Evolutionary conservation across 1,140 invertebrate genomes (phyloP).

Genomic region (Apis mellifera): Amel_HAv3.1 CM009931.2:2653501-2654000

Average conservation of each 20-base stretch:
- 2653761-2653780: background rate
- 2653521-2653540: slow-evolving; percentile 38
- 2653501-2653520: slow-evolving; percentile 38
- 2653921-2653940: no score
- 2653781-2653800: no score
- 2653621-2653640: slow-evolving; percentile 4
- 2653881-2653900: no score
- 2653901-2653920: no score
- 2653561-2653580: slow-evolving; percentile 49
- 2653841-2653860: slow-evolving; percentile 10
- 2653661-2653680: slow-evolving; percentile 21
- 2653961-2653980: no score
- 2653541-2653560: slow-evolving; percentile 57
- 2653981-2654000: no score
- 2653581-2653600: slow-evolving; percentile 55
- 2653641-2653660: slow-evolving; percentile 26
- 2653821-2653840: slow-evolving; percentile 13
- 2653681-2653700: background rate
- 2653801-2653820: background rate
- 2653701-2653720: background rate
- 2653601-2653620: slow-evolving; percentile 13
- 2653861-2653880: no score
- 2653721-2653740: background rate
- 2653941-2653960: no score
- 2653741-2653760: slow-evolving; percentile 3